Evolutionary conservation across 2,888 invertebrate genomes (phyloP).

Genomic region (Pollenia labialis): DNA sequence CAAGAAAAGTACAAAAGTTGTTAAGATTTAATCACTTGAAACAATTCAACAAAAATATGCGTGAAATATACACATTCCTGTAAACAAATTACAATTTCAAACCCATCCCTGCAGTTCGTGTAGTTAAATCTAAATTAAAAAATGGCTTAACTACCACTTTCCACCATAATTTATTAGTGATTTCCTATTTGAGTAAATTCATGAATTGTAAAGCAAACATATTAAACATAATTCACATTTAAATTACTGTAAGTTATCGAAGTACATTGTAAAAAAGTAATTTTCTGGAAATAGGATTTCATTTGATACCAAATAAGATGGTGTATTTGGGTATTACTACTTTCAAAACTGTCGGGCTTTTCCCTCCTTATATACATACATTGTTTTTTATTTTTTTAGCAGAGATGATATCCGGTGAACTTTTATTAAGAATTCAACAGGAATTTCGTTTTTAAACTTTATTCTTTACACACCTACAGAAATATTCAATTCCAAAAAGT

Average conservation of each 20-base stretch:
- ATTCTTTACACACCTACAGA: conserved; percentile 3
- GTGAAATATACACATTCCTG: conserved; percentile 24
- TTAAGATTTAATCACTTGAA: conserved; percentile 72
- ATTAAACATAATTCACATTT: too few species aligned
- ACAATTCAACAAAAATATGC: conserved; percentile 68
- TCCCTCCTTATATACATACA: not conserved
- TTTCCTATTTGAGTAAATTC: too few species aligned
- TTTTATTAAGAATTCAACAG: conserved; percentile 56
- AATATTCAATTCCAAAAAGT: conserved; percentile 65
- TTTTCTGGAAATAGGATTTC: too few species aligned
- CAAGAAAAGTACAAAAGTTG: conserved; percentile 53
- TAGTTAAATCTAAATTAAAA: not conserved
- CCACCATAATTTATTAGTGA: too few species aligned
- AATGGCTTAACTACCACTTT: too few species aligned
- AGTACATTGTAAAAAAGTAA: too few species aligned
- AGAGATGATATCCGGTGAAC: conserved; percentile 71
- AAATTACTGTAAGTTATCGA: too few species aligned
- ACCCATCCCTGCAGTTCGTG: not conserved
- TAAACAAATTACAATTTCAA: conserved; percentile 3
- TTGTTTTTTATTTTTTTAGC: conserved; percentile 44
- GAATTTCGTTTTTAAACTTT: conserved; percentile 20
- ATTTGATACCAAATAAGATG: too few species aligned
- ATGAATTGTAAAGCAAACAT: too few species aligned
- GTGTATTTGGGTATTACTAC: too few species aligned
- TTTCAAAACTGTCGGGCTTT: too few species aligned